These are phyloP conservation scores for Crepidodera aurea DNA, from an alignment of 2,888 invertebrate genomes.

Conservation along the genomic window DNA sequence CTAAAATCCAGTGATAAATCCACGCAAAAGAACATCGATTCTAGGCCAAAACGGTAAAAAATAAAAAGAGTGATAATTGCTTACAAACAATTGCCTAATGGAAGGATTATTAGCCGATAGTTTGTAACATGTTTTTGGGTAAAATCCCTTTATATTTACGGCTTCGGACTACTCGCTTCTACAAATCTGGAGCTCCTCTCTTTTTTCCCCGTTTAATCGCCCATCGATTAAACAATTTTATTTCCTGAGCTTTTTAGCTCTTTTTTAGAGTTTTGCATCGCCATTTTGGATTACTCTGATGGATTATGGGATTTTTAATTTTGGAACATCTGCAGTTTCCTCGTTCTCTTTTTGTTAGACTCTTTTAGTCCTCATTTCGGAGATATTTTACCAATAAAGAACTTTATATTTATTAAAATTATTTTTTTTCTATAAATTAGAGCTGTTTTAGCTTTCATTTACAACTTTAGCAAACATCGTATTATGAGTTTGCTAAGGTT, in stretches of 20 bases:
- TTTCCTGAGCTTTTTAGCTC: constrained; percentile 31
- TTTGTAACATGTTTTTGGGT: constrained; percentile 34
- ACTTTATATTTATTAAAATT: no score
- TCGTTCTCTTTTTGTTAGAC: no score
- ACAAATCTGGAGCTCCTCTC: constrained; percentile 28
- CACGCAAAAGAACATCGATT: constrained; percentile 21
- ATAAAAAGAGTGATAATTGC: constrained; percentile 43
- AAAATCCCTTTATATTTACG: constrained; percentile 37
- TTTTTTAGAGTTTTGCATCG: constrained; percentile 23
- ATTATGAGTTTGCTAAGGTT: no score
- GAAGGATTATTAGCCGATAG: constrained; percentile 41
- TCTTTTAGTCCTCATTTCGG: no score
- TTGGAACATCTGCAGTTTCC: background rate
- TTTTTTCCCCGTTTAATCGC: constrained; percentile 38
- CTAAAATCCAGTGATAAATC: background rate
- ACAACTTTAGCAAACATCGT: no score
- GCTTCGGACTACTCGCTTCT: constrained; percentile 14
- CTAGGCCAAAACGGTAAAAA: constrained; percentile 16
- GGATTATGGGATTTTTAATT: constrained; percentile 5
- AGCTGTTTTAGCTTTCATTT: no score
- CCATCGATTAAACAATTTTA: constrained; percentile 43
- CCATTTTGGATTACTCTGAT: constrained; percentile 11
- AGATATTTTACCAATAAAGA: no score
- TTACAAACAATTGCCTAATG: constrained; percentile 44
- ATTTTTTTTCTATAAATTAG: no score